Percentiles rank a stretch among this genome's conserved stretches.
phyloP scores from a whole-genome alignment of 2,113 vertebrate genomes.

The Bucco capensis region DNA sequence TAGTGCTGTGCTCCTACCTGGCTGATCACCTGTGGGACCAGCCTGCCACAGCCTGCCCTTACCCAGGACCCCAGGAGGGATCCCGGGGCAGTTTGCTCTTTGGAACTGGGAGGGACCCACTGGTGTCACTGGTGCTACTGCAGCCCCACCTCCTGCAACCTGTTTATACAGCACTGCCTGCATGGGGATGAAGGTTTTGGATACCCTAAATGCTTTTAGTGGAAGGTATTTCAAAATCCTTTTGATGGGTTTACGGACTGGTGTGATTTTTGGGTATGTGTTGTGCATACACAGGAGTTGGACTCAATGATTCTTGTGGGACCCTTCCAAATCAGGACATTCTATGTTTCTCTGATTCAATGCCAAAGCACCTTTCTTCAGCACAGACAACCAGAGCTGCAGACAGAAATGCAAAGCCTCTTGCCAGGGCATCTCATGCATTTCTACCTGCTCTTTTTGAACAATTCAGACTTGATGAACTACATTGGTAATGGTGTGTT shows the following conservation, averaged over 20 bases:
- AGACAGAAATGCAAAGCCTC: background rate
- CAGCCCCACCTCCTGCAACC: background rate
- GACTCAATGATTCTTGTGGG: too few species aligned
- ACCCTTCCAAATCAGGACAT: too few species aligned
- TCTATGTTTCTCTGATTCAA: background rate
- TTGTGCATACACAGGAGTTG: too few species aligned
- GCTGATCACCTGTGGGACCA: background rate
- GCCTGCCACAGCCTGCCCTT: background rate
- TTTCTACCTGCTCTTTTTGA: background rate
- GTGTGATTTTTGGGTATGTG: too few species aligned
- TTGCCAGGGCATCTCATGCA: accelerated
- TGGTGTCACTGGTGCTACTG: background rate
- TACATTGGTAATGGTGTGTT: too few species aligned
- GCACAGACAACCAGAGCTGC: background rate
- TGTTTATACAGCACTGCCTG: accelerated
- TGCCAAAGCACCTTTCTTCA: background rate
- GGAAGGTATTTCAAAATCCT: background rate
- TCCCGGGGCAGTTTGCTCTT: background rate
- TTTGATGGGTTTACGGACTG: background rate
- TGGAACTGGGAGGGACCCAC: accelerated
- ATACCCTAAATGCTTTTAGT: background rate
- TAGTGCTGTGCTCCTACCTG: background rate
- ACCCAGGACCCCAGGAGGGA: background rate
- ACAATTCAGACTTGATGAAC: background rate
- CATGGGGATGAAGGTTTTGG: background rate